Base-by-base conservation (phyloP, 2,888 invertebrate species). In the Patella pellucida region DNA sequence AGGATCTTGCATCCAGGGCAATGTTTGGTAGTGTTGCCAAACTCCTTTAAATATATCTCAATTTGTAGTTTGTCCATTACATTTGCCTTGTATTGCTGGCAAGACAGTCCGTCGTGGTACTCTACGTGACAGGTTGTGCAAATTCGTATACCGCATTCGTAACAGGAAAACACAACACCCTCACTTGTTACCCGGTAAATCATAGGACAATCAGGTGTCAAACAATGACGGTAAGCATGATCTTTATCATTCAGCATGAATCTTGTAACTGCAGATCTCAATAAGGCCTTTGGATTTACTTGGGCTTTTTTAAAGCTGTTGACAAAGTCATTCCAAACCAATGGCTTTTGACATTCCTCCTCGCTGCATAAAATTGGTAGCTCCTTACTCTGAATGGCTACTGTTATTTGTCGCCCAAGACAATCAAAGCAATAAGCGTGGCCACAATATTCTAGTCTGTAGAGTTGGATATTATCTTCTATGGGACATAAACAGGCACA, bases 371-470 rank as follows among this genome's bases (percentile, higher is more conserved):
- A 54, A 0, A 89, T 52, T 0, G 89, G 89, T 51, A 89, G 81
- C 7, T 81, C 79, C 69, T 80, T 84, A 69, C 79, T 78, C 11
- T 76, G 69, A 11, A 85, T 75, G 12, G 80, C 79, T n/a, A 79
- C 79, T 14, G 78, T 67, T 0, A 88, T 62, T 72, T 83, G 83
- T 11, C 70, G 71, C 15, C 78, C 78, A 11, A 86, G 52, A 74
- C 89, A 89, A 4, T 79, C 79, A 4, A 70, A 74, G 75, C 89
- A 89, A 73, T 88, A 89, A 4, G 85, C 79, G 79, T 89, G 89
- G 1, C 88, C 88, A 77, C 89, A 89, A 14, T 75, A 79, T 69
- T 89, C 87, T n/a, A 87, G 77, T 14, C 87, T 80, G 72, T 84
- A 85, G 16, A 86, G 73, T 14, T 85, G 82, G 16, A 67, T 52